These are phyloP conservation scores for Xylocampa areola DNA, from an alignment of 2,888 invertebrate genomes.

Conservation along the genomic window DNA sequence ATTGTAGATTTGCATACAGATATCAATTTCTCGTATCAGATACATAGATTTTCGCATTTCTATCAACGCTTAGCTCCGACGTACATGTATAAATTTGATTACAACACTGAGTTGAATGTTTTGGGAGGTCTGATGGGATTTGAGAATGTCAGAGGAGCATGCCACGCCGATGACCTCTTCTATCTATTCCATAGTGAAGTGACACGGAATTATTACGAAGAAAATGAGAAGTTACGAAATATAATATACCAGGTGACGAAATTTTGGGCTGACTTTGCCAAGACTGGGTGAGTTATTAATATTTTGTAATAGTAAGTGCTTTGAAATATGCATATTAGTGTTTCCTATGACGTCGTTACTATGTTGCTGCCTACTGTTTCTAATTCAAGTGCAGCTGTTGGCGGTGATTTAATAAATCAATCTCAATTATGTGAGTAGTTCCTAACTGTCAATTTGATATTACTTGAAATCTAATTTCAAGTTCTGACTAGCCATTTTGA, in stretches of 20 bases:
- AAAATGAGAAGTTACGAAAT: slow-evolving; percentile 67
- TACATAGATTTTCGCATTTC: slow-evolving; percentile 69
- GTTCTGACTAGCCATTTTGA: too few relatives aligned
- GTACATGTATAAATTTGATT: slow-evolving; percentile 75
- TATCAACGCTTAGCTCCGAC: slow-evolving; percentile 61
- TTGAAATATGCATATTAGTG: too few relatives aligned
- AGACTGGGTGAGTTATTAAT: slow-evolving; percentile 74
- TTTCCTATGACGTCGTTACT: too few relatives aligned
- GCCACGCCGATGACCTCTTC: slow-evolving; percentile 85
- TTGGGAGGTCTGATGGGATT: slow-evolving; percentile 64
- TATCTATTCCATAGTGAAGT: slow-evolving; percentile 79
- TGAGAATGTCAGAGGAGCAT: slow-evolving; percentile 71
- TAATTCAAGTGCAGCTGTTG: too few relatives aligned
- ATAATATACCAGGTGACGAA: slow-evolving; percentile 77
- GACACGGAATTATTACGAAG: slow-evolving; percentile 72
- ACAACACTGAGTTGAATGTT: slow-evolving; percentile 73
- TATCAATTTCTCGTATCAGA: slow-evolving; percentile 68
- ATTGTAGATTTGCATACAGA: slow-evolving; percentile 70
- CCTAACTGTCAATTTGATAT: too few relatives aligned
- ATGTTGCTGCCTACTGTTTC: too few relatives aligned
- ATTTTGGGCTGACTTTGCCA: slow-evolving; percentile 85
- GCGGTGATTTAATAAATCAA: too few relatives aligned
- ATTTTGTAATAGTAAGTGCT: background rate
- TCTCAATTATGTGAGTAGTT: too few relatives aligned
- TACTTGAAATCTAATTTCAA: too few relatives aligned